Percentiles rank a stretch among this genome's conserved stretches.
phyloP scores from a whole-genome alignment of 2,888 invertebrate genomes.

The Hofmannophila pseudospretella region DNA sequence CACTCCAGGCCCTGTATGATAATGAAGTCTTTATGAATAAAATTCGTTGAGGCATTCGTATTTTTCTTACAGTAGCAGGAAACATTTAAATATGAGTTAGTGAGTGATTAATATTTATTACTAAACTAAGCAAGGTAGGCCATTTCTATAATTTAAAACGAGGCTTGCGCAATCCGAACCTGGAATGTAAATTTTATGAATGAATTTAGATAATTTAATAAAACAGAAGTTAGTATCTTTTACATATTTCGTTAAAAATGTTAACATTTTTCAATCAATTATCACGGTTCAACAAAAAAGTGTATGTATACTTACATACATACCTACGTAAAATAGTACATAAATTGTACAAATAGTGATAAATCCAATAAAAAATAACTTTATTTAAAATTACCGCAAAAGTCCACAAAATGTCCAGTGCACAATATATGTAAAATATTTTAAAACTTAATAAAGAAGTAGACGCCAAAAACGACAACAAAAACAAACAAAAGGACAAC shows the following conservation, averaged over 20 bases:
- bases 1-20: constrained; percentile 45
- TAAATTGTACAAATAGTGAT: too few species aligned
- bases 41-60: constrained; percentile 46
- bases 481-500: constrained; percentile 13
- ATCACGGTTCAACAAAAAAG: not conserved
- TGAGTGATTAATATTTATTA: constrained; percentile 70
- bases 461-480: constrained; percentile 18
- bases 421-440: too few species aligned
- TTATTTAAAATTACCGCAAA: too few species aligned
- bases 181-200: constrained; percentile 36
- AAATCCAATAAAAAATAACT: too few species aligned
- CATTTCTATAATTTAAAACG: constrained; percentile 23
- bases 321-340: too few species aligned
- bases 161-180: constrained; percentile 21
- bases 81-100: constrained; percentile 64
- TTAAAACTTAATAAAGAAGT: too few species aligned
- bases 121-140: constrained; percentile 30
- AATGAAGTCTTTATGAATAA: constrained; percentile 58
- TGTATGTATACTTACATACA: too few species aligned
- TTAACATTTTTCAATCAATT: too few species aligned
- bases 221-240: constrained; percentile 2
- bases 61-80: constrained; percentile 65
- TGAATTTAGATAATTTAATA: constrained; percentile 22
- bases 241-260: not conserved
- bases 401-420: too few species aligned